Evolutionary conservation across 2,888 invertebrate species (phyloP).

Genomic region (Lasioglossum oenotherae): DNA sequence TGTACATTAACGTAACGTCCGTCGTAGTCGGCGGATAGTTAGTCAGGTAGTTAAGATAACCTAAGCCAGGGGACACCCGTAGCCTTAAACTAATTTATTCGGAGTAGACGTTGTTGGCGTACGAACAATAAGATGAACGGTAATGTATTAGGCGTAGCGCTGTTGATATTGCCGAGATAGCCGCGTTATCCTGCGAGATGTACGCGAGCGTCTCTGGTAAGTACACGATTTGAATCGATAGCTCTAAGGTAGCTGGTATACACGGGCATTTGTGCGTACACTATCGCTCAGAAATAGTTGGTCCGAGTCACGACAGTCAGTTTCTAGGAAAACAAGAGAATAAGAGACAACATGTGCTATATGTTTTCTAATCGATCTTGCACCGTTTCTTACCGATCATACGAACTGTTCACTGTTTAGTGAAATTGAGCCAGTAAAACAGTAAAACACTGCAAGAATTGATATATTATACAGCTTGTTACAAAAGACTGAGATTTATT

Average conservation of each 20-base stretch:
- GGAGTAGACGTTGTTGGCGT: constrained; percentile 67
- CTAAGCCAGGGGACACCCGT: constrained; percentile 54
- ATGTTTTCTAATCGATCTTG: background rate
- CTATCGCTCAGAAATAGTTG: constrained; percentile 4
- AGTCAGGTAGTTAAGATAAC: constrained; percentile 46
- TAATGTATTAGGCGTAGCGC: constrained; percentile 25
- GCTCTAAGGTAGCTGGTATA: background rate
- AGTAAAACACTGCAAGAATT: background rate
- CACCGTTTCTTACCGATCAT: background rate
- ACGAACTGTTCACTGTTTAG: background rate
- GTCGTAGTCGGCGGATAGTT: constrained; percentile 41
- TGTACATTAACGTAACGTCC: constrained; percentile 58
- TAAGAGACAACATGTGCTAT: background rate
- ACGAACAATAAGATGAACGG: constrained; percentile 44
- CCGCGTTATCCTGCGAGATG: constrained; percentile 9
- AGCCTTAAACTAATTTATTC: constrained; percentile 77
- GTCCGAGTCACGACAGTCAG: background rate
- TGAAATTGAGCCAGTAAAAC: background rate
- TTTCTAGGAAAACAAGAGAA: background rate
- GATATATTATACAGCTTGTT: background rate
- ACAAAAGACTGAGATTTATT: background rate
- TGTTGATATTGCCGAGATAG: background rate
- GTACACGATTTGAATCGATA: constrained; percentile 8
- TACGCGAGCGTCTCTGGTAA: background rate
- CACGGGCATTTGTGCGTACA: constrained; percentile 28